phyloP scores from a whole-genome alignment of 2,797 vertebrate species.

The Alcedo atthis region DNA sequence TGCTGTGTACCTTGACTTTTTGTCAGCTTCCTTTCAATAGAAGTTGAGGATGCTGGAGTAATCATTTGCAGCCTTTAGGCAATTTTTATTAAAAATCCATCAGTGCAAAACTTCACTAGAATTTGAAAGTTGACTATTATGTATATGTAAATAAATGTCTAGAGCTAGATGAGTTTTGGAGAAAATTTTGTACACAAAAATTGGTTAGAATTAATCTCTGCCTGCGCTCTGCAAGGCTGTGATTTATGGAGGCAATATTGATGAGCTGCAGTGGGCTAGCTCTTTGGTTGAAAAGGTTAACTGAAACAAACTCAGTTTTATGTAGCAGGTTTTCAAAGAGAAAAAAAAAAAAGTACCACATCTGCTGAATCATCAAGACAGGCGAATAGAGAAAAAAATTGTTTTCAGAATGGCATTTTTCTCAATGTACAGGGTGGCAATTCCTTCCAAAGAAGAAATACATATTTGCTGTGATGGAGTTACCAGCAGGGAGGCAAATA shows the following conservation, averaged over 20 bases:
- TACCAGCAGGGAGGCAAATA: neutral
- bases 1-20: neutral
- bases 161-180: constrained; percentile 24
- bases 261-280: constrained; percentile 1
- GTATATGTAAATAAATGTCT: constrained; percentile 19
- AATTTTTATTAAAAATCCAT: neutral
- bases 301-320: constrained; percentile 23
- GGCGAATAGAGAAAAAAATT: neutral
- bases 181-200: constrained; percentile 33
- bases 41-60: neutral
- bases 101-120: neutral
- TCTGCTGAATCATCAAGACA: constrained; percentile 3
- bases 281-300: constrained; percentile 54
- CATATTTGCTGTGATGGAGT: rapidly evolving
- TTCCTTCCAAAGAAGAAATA: neutral
- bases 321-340: neutral
- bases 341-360: neutral
- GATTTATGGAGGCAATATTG: constrained; percentile 10
- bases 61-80: neutral
- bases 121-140: neutral
- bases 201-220: constrained; percentile 25
- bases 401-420: neutral
- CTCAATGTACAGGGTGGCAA: neutral
- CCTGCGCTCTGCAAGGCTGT: neutral
- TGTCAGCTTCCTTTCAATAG: neutral